phyloP scores from a whole-genome alignment of 2,888 invertebrate genomes.

The Cheilosia vulpina region DNA sequence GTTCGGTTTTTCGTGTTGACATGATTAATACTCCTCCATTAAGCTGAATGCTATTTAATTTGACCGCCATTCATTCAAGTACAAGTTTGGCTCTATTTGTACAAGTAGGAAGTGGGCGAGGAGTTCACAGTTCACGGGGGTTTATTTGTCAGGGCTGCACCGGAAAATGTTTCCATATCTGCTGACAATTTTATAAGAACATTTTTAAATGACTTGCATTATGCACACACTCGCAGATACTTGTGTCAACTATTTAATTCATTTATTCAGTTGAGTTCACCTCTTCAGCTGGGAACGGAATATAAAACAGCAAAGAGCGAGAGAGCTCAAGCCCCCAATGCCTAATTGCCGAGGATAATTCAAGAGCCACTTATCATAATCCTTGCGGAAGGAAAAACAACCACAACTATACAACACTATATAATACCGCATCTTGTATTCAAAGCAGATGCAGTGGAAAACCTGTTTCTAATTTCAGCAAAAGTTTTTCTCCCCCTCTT shows the following conservation, averaged over 20 bases:
- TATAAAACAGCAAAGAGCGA: conserved; percentile 51
- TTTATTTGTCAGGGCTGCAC: not conserved
- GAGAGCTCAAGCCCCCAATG: conserved; percentile 62
- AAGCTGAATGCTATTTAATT: conserved; percentile 35
- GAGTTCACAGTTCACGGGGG: not conserved
- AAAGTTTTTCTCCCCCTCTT: not conserved
- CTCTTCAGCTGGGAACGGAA: conserved; percentile 63
- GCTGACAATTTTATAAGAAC: not conserved
- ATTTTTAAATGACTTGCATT: conserved; percentile 23
- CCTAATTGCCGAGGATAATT: conserved; percentile 72
- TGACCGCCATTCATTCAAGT: conserved; percentile 28
- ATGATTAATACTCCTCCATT: conserved; percentile 33
- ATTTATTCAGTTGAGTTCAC: conserved; percentile 69
- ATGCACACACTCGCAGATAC: conserved; percentile 11
- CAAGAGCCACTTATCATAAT: conserved; percentile 72
- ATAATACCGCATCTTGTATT: conserved; percentile 31
- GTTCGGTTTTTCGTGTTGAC: conserved; percentile 7
- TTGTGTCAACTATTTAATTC: conserved; percentile 69
- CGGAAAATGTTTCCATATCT: not conserved
- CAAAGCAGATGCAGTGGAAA: conserved; percentile 72
- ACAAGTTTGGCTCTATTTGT: not conserved
- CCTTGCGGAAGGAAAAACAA: conserved; percentile 60
- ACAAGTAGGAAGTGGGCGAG: not conserved
- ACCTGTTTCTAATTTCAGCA: conserved; percentile 51
- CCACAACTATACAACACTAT: conserved; percentile 10